Percentiles rank a stretch among this genome's conserved stretches.
phyloP scores from a whole-genome alignment of 2,888 invertebrate species.

The Pasiphila rectangulata region DNA sequence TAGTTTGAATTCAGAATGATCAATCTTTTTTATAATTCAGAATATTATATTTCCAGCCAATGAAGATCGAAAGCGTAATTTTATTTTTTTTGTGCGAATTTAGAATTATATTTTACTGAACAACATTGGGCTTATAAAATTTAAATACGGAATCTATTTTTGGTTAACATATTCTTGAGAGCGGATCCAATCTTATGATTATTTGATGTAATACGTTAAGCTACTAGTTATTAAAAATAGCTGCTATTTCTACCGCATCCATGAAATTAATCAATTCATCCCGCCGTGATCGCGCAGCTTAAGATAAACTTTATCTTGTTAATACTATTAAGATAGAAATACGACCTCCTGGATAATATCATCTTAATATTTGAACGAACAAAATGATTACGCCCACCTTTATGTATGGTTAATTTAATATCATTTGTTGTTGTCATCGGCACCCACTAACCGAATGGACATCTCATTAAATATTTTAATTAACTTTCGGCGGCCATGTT shows the following conservation, averaged over 20 bases:
- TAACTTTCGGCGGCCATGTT: conserved; percentile 66
- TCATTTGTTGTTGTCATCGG: conserved; percentile 74
- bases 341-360: conserved; percentile 14
- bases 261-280: neutral
- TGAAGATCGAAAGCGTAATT: conserved; percentile 26
- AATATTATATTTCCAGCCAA: too few species aligned
- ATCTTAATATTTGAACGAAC: conserved; percentile 45
- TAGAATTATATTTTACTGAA: too few species aligned
- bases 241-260: neutral
- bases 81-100: too few species aligned
- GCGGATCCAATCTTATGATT: too few species aligned
- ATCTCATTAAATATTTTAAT: conserved; percentile 78
- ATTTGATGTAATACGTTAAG: too few species aligned
- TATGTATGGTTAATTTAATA: conserved; percentile 67
- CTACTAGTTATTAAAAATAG: neutral
- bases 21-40: conserved; percentile 37
- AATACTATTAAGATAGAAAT: neutral
- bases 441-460: conserved; percentile 58
- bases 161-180: too few species aligned
- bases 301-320: conserved; percentile 1
- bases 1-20: conserved; percentile 50
- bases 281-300: neutral
- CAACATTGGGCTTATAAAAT: too few species aligned
- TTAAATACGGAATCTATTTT: too few species aligned
- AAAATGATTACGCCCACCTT: conserved; percentile 64